A percentile compares a stretch with the other conserved stretches of the same genome.
phyloP scores from a whole-genome alignment of 2,888 invertebrate genomes.

The Synergus gifuensis region DNA sequence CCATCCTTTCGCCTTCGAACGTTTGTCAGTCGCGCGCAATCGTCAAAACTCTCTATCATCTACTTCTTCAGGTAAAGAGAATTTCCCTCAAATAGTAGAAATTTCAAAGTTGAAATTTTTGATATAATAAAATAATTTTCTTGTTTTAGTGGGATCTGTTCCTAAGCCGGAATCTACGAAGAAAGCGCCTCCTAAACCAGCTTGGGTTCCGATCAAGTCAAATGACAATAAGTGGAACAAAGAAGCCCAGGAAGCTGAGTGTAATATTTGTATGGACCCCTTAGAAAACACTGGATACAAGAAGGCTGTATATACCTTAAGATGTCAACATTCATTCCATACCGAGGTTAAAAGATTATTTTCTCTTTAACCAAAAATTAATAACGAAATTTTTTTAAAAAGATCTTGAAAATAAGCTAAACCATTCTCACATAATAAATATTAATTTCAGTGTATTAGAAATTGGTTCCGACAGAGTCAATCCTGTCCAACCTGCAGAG shows the following conservation, averaged over 20 bases:
- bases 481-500: slow-evolving; percentile 65
- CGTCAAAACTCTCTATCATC: slow-evolving; percentile 44
- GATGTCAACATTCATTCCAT: slow-evolving; percentile 66
- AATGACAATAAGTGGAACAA: slow-evolving; percentile 51
- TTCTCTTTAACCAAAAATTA: neutral
- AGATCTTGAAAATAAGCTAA: no score
- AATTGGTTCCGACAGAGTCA: slow-evolving; percentile 60
- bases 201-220: slow-evolving; percentile 17
- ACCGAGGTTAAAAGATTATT: slow-evolving; percentile 53
- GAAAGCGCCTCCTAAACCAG: slow-evolving; percentile 57
- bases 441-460: slow-evolving; percentile 63
- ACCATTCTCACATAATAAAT: slow-evolving; percentile 5
- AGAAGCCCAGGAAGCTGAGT: slow-evolving; percentile 58
- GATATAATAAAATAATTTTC: neutral
- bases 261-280: slow-evolving; percentile 61
- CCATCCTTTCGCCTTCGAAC: neutral
- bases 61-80: slow-evolving; percentile 46
- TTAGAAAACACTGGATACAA: slow-evolving; percentile 36
- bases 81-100: slow-evolving; percentile 7
- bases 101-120: neutral
- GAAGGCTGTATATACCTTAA: slow-evolving; percentile 53
- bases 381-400: no score
- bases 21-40: slow-evolving; percentile 1
- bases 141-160: slow-evolving; percentile 31
- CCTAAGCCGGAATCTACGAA: slow-evolving; percentile 20